These are phyloP conservation scores for Diarsia rubi DNA, from an alignment of 2,888 invertebrate species.

Conservation along the genomic window DNA sequence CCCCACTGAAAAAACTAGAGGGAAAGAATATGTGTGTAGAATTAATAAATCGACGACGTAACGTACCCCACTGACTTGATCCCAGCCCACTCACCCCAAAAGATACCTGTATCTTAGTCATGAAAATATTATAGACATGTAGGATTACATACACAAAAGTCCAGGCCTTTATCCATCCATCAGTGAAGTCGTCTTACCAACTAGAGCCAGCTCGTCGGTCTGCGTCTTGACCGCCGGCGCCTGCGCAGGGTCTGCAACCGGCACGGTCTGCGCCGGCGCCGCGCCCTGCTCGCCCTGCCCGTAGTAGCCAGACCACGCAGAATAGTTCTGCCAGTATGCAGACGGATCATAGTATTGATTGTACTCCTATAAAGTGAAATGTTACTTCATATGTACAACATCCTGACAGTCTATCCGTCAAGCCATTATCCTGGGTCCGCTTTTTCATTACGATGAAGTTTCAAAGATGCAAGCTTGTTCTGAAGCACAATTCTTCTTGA, in stretches of 20 bases:
- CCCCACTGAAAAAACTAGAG: background rate
- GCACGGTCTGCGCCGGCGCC: conserved; percentile 73
- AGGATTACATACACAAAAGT: background rate
- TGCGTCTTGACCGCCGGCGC: conserved; percentile 80
- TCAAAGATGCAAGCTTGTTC: conserved; percentile 39
- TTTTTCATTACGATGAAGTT: conserved; percentile 32
- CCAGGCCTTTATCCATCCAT: background rate
- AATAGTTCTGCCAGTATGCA: conserved; percentile 97
- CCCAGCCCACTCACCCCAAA: background rate
- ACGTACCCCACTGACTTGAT: background rate
- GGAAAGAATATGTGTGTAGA: background rate
- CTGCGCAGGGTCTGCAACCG: conserved; percentile 79
- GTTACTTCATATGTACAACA: conserved; percentile 55
- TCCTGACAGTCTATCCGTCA: conserved; percentile 48
- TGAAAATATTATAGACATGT: background rate
- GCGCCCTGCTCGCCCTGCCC: conserved; percentile 92
- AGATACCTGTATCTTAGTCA: background rate
- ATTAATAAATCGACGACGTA: background rate
- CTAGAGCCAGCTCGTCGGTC: conserved; percentile 93
- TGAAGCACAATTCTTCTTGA: conserved; percentile 33
- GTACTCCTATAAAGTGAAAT: conserved; percentile 90
- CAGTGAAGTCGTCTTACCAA: conserved; percentile 89
- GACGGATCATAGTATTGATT: conserved; percentile 96
- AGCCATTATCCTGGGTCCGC: conserved; percentile 56
- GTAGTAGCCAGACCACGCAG: conserved; percentile 95